Conservation (phyloP, 2,888 invertebrate genomes). For the Leucoma salicis region DNA sequence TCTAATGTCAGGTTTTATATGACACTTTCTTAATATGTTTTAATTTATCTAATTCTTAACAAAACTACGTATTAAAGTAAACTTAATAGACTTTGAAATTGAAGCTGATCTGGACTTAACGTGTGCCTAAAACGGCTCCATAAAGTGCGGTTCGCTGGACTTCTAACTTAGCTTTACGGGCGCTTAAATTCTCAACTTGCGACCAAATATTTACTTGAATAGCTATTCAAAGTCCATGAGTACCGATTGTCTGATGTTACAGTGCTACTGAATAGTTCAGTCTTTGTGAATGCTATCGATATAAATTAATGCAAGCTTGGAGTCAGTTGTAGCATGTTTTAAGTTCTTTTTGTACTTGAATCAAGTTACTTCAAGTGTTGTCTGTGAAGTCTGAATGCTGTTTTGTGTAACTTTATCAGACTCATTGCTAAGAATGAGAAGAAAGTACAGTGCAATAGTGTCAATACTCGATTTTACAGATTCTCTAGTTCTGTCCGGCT, state of each 20-base stretch:
- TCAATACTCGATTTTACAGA: no score
- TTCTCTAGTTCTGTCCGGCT: no score
- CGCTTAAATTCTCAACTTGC: constrained; percentile 41
- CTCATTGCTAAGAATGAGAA: no score
- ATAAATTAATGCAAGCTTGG: neutral
- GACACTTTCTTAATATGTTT: neutral
- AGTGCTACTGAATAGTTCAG: constrained; percentile 6
- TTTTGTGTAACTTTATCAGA: neutral
- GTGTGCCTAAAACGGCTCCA: constrained; percentile 35
- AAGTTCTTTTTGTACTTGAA: neutral
- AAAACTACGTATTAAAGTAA: constrained; percentile 22
- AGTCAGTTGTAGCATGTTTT: neutral
- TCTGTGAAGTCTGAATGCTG: neutral
- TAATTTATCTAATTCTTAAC: constrained; percentile 6
- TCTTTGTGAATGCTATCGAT: neutral
- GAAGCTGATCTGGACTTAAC: constrained; percentile 18
- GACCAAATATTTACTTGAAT: constrained; percentile 40
- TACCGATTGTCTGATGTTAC: constrained; percentile 12
- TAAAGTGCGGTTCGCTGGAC: constrained; percentile 45
- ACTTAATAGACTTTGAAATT: constrained; percentile 19
- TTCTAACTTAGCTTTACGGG: constrained; percentile 45
- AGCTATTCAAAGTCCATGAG: constrained; percentile 15
- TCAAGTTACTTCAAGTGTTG: neutral
- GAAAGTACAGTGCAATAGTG: no score
- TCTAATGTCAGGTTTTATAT: neutral